Percentiles rank a stretch among this genome's conserved stretches.
These are phyloP conservation scores for Drosophila auraria DNA, from an alignment of 1,140 invertebrate genomes.

Conservation along the genomic window DNA sequence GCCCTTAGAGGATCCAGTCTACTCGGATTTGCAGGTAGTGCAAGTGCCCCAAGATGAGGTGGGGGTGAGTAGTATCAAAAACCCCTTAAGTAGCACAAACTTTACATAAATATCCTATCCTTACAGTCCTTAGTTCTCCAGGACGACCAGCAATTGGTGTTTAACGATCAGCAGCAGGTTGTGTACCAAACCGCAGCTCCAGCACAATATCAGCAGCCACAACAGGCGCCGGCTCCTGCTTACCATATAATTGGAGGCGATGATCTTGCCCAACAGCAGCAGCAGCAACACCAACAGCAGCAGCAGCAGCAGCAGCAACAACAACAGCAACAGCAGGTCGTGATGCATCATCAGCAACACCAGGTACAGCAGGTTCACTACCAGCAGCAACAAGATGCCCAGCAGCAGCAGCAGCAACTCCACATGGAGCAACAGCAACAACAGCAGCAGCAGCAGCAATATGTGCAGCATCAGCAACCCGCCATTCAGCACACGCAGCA, in stretches of 20 bases:
- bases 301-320: constrained; percentile 66
- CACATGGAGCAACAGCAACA: constrained; percentile 67
- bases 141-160: constrained; percentile 77
- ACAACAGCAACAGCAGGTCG: constrained; percentile 62
- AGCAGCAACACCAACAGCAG: constrained; percentile 66
- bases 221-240: constrained; percentile 59
- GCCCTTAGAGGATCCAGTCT: constrained; percentile 68
- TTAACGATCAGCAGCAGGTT: constrained; percentile 81
- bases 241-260: constrained; percentile 77
- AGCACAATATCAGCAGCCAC: constrained; percentile 68
- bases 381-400: constrained; percentile 53
- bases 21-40: constrained; percentile 79
- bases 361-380: constrained; percentile 62
- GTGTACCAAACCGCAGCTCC: constrained; percentile 77
- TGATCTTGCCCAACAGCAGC: constrained; percentile 73
- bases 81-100: too few relatives aligned
- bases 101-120: background rate
- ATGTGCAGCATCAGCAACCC: constrained; percentile 68
- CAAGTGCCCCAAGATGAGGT: constrained; percentile 79
- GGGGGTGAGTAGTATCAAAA: constrained; percentile 59
- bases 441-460: constrained; percentile 69
- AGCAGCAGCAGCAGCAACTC: constrained; percentile 61
- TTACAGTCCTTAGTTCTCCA: constrained; percentile 67
- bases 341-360: constrained; percentile 68
- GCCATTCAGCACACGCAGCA: constrained; percentile 73